phyloP scores from a whole-genome alignment of 2,888 invertebrate species.

The Eumerus sabulonum region DNA sequence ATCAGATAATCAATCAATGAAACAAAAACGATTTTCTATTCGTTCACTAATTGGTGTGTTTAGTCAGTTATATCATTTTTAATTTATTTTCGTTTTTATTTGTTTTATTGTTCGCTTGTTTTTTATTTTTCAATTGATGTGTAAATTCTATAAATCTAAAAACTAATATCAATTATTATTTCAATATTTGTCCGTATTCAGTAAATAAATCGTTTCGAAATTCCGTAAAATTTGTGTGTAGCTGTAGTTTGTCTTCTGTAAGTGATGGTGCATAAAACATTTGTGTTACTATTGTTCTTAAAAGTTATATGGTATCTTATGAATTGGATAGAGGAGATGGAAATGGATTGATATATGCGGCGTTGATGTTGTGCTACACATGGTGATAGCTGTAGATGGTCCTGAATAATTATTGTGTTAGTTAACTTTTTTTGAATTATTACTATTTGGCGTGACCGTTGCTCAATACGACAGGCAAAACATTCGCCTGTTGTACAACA shows the following conservation, averaged over 20 bases:
- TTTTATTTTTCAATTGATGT: constrained; percentile 17
- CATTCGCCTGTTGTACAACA: constrained; percentile 78
- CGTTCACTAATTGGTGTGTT: no score
- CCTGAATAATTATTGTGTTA: constrained; percentile 46
- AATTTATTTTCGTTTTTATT: constrained; percentile 14
- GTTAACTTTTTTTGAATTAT: constrained; percentile 55
- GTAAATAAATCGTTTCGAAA: constrained; percentile 38
- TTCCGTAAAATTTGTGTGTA: constrained; percentile 46
- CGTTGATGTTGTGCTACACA: constrained; percentile 21
- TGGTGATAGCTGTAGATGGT: constrained; percentile 49
- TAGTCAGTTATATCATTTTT: no score
- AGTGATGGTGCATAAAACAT: constrained; percentile 18
- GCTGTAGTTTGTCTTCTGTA: constrained; percentile 30
- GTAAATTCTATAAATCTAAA: constrained; percentile 45
- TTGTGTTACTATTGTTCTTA: no score
- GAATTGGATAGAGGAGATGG: constrained; percentile 14
- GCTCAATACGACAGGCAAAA: constrained; percentile 78
- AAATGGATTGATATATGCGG: constrained; percentile 2
- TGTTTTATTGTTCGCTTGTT: constrained; percentile 13
- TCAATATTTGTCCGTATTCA: constrained; percentile 20
- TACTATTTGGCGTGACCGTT: constrained; percentile 79
- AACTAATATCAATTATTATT: constrained; percentile 45
- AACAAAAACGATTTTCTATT: no score
- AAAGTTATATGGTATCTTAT: constrained; percentile 7
- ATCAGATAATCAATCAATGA: no score